Evolutionary conservation across 2,888 invertebrate genomes (phyloP).

Genomic region (Trachelus troglodyta): DNA sequence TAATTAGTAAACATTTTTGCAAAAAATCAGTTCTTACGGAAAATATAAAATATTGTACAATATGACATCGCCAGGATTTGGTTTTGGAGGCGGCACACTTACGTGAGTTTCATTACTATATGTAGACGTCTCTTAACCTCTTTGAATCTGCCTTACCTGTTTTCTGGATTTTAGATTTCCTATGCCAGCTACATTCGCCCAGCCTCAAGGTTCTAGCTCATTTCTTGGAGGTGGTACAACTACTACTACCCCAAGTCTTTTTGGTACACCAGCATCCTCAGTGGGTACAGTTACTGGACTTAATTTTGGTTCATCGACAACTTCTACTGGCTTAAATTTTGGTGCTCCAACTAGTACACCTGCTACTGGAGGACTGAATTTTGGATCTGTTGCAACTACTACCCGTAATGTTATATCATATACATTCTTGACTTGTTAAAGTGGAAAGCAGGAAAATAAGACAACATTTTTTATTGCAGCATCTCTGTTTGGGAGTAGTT

Average conservation of each 20-base stretch:
- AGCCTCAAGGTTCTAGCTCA: constrained; percentile 49
- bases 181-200: constrained; percentile 36
- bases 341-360: constrained; percentile 50
- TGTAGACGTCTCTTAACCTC: background rate
- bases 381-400: constrained; percentile 37
- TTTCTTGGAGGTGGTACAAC: constrained; percentile 39
- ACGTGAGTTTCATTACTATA: background rate
- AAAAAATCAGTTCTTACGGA: background rate
- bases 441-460: background rate
- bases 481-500: constrained; percentile 49
- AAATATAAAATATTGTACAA: background rate
- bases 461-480: constrained; percentile 31
- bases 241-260: constrained; percentile 26
- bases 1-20: background rate
- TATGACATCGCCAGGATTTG: constrained; percentile 42
- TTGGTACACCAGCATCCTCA: constrained; percentile 44
- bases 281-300: constrained; percentile 42
- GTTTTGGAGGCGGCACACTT: constrained; percentile 34
- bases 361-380: constrained; percentile 44
- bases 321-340: constrained; percentile 56
- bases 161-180: background rate
- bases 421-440: background rate
- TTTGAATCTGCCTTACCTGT: background rate
- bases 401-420: constrained; percentile 22
- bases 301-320: constrained; percentile 51